These are phyloP conservation scores for Chauna torquata DNA, from an alignment of 2,113 vertebrate species.

Conservation along the genomic window DNA sequence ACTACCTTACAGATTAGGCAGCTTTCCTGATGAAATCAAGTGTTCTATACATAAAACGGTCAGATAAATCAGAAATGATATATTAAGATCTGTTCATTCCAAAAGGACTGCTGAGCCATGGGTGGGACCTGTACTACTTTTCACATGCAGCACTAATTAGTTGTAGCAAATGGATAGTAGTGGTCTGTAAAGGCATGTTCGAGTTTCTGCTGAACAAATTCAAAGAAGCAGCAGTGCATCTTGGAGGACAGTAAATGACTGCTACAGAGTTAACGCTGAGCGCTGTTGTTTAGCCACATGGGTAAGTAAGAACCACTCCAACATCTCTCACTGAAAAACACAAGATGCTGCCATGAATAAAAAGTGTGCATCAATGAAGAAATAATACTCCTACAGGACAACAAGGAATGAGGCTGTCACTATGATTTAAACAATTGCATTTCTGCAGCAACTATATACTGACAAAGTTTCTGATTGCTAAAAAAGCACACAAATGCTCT, in stretches of 20 bases:
- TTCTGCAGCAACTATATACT: neutral
- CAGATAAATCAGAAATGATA: neutral
- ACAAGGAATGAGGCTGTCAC: neutral
- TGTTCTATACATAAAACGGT: neutral
- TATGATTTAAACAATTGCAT: neutral
- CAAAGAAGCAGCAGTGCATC: neutral
- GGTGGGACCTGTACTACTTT: neutral
- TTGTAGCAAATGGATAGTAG: neutral
- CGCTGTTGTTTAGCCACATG: neutral
- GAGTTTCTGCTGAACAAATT: neutral
- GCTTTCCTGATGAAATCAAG: conserved; percentile 12
- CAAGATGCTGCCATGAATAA: neutral
- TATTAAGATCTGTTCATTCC: neutral
- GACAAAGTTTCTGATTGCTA: neutral
- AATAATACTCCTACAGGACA: neutral
- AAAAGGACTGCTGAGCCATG: neutral
- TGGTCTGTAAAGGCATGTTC: neutral
- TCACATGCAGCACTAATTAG: neutral
- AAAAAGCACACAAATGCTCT: neutral
- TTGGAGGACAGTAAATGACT: neutral
- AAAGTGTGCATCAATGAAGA: neutral
- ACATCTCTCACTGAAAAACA: neutral
- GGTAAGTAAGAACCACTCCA: neutral
- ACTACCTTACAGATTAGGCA: neutral
- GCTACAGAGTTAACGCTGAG: neutral